Evolutionary conservation across 2,888 invertebrate genomes (phyloP), one percentile per base, ranked within the genome.

Genomic region (Dasysyrphus albostriatus): DNA sequence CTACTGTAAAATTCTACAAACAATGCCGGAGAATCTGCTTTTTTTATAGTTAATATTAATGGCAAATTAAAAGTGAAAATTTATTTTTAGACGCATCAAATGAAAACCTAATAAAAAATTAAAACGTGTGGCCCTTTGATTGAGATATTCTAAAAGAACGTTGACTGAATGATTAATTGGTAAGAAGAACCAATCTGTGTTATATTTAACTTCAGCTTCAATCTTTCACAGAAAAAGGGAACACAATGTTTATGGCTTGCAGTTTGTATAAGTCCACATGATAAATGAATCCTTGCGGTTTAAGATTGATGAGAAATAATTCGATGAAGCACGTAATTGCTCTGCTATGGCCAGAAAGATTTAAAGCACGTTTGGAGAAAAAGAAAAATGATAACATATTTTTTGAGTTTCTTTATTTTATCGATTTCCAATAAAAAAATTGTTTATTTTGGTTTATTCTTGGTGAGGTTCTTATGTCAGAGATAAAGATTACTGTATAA

Each of bases 291-390:
- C 54, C 49, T 58, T 67, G 59, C 56, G 74, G 61, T 24, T 67
- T 34, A 37, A 24, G 54, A 42, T 47, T 24, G 61, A 61, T 39
- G n/a, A 63, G 54, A 39, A 69, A 24, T 10, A 61, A 70, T 24
- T 39, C 69, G 69, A 49, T 49, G 69, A 67, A 75, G 79, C 83
- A 83, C 79, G 83, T 83, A 70, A 79, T 75, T 75, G 83, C 56
- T 54, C 61, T 56, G 24, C 39, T 42, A 47, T 1, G 42, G 42
- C 42, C 47, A 65, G 4, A 37, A 49, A 37, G 67, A 49, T 65
- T 65, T 47, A 16, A 47, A 34, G 34, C 19, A 42, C 29, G 24
- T 34, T 16, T 14, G 34, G 5, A 63, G 44, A 34, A 34, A 74
- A 42, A 65, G 47, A 19, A 32, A 42, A 67, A 59, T 67, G 73